Conservation (phyloP, 1,140 invertebrate species). For the Apis florea region DNA sequence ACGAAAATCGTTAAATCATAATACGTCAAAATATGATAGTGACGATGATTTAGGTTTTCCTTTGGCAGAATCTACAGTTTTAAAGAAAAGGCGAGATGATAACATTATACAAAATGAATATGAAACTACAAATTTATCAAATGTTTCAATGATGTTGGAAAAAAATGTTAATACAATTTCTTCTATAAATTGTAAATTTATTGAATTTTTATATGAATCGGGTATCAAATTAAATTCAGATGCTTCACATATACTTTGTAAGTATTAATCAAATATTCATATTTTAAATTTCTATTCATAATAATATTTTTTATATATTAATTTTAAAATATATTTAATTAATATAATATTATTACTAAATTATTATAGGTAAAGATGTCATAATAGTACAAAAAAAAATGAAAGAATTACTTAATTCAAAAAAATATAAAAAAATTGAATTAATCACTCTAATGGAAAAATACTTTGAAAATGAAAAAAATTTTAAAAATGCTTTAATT, state of each 20-base stretch:
- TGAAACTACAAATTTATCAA: constrained; percentile 5
- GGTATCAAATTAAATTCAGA: constrained; percentile 63
- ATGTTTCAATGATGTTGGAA: neutral
- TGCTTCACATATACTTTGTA: constrained; percentile 65
- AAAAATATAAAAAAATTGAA: constrained; percentile 56
- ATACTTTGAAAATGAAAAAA: constrained; percentile 67
- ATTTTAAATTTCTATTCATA: neutral
- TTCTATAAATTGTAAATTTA: constrained; percentile 39
- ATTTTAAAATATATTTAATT: constrained; percentile 16
- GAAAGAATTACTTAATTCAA: constrained; percentile 59
- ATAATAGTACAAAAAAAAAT: constrained; percentile 66
- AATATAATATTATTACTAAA: constrained; percentile 19
- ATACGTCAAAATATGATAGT: neutral
- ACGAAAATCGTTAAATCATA: constrained; percentile 13
- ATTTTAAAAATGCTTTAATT: constrained; percentile 69
- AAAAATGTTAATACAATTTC: neutral
- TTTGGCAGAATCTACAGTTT: constrained; percentile 21
- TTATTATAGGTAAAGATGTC: constrained; percentile 65
- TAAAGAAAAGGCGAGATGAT: constrained; percentile 34
- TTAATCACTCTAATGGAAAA: constrained; percentile 69
- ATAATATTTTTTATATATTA: neutral
- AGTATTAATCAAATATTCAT: constrained; percentile 19
- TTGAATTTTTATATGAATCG: constrained; percentile 63
- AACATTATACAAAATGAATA: neutral
- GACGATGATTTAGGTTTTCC: constrained; percentile 31